These are phyloP conservation scores for Epicauta chinensis DNA, from an alignment of 1,140 invertebrate species.

Conservation along the genomic window DNA sequence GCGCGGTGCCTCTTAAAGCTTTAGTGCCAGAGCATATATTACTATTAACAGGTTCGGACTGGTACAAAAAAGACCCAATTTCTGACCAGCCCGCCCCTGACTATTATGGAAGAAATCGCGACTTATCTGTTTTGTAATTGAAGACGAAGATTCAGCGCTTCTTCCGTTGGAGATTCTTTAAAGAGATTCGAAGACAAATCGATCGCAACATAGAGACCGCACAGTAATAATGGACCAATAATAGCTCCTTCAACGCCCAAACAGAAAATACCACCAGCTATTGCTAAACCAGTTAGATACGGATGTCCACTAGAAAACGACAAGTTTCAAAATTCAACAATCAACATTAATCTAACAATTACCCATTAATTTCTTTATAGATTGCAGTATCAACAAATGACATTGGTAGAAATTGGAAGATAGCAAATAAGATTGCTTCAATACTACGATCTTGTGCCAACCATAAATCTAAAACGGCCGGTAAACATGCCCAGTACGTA, in stretches of 20 bases:
- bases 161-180: constrained; percentile 47
- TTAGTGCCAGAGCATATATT: no score
- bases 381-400: constrained; percentile 90
- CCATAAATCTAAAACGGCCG: constrained; percentile 92
- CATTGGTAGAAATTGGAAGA: constrained; percentile 85
- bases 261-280: constrained; percentile 97
- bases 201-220: constrained; percentile 73
- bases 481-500: constrained; percentile 89
- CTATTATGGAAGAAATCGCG: no score
- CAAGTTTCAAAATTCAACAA: constrained; percentile 5
- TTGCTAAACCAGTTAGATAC: constrained; percentile 94
- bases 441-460: constrained; percentile 74
- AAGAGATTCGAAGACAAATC: constrained; percentile 60
- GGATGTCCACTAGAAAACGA: constrained; percentile 78
- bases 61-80: no score
- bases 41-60: no score
- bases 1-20: no score
- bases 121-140: neutral
- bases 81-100: no score
- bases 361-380: constrained; percentile 97
- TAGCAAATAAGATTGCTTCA: constrained; percentile 69
- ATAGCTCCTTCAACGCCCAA: constrained; percentile 94
- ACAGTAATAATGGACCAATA: constrained; percentile 89
- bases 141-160: constrained; percentile 42
- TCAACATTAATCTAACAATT: constrained; percentile 17